Evolutionary conservation across 2,888 invertebrate genomes (phyloP), one percentile per base, ranked within the genome.

Genomic region (Tribolium freemani): DNA sequence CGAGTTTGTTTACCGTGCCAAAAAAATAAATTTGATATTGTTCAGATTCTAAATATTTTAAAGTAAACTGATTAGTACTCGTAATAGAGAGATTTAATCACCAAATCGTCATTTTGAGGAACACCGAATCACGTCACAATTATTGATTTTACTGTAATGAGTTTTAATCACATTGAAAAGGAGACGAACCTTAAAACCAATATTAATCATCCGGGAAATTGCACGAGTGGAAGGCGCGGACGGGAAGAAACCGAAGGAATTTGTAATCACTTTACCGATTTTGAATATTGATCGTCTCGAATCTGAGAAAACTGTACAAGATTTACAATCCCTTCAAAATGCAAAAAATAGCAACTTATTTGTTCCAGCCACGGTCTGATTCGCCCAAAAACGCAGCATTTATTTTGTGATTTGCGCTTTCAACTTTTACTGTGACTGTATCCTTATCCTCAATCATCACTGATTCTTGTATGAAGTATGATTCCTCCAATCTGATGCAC

Each of bases 191-290:
- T 31, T 31, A 56, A 53, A 66, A 66, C 44, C 66, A 46, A 26
- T 51, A 66, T 66, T 56, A 56, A 66, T 38, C 54, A 66, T 31
- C 31, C 66, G 56, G 11, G 66, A 66, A 66, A 66, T 66, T 66
- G 66, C 46, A 45, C 11, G 30, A 38, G 45, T 53, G 31, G 26
- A 38, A 38, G 38, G 38, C 38, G 38, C 38, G 38, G 9, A 38
- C 38, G 38, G 38, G 8, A 38, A 38, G 38, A 38, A 38, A 38
- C 38, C 38, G 8, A 38, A 38, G 38, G 38, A 38, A 38, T 38
- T 38, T 38, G 38, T 38, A 38, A 38, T 38, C 38, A 38, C 38
- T 38, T 38, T 38, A 38, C 38, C 38, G n/a, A 38, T 38, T 38
- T 38, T 38, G 8, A 38, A 38, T 38, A 38, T 38, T 38, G 38